Evolutionary conservation across 2,113 vertebrate species (phyloP), one percentile per base, ranked within the genome.

Genomic region (Sinocyclocheilus maitianheensis): DNA sequence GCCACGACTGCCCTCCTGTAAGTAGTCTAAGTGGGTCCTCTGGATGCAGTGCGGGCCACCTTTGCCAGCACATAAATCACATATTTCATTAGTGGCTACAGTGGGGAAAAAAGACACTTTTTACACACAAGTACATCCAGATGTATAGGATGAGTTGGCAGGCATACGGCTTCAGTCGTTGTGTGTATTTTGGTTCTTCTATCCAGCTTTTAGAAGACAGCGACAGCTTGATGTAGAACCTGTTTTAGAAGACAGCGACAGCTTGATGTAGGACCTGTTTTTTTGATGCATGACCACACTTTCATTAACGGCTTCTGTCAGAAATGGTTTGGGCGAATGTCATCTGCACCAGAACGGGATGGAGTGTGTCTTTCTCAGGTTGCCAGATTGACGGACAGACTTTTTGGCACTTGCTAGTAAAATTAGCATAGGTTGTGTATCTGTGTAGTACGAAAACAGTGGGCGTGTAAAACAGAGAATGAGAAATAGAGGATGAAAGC

Each of bases 281-380:
- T 87, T 85, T 85, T 85, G 79, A 89, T 51, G 82, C 87, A 83
- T 84, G 81, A 67, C 46, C 89, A 85, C 43, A 86, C 89, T 86
- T 91, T 90, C 87, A 90, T 92, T 91, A 92, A 88, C 77, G 81
- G 58, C 87, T 82, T 78, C 81, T 91, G 88, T 89, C 87, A 78
- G 77, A 80, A 51, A 78, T 20, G 46, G 83, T 91, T 90, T 89
- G 87, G 81, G 24, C 13, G 43, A 51, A 72, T 83, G 69, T 90
- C 88, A 86, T 86, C 74, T 34, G 43, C 83, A 81, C 62, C 71
- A 58, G 26, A 81, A 65, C 69, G 3, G 34, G 58, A 77, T 63
- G 75, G 76, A 77, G 43, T 6, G n/a, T 53, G 62, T 84, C 79
- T 84, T 74, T 86, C 58, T 74, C 48, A 46, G 72, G 34, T 53